Conservation (phyloP, 2,888 invertebrate genomes). For the Eurytoma californica region DNA sequence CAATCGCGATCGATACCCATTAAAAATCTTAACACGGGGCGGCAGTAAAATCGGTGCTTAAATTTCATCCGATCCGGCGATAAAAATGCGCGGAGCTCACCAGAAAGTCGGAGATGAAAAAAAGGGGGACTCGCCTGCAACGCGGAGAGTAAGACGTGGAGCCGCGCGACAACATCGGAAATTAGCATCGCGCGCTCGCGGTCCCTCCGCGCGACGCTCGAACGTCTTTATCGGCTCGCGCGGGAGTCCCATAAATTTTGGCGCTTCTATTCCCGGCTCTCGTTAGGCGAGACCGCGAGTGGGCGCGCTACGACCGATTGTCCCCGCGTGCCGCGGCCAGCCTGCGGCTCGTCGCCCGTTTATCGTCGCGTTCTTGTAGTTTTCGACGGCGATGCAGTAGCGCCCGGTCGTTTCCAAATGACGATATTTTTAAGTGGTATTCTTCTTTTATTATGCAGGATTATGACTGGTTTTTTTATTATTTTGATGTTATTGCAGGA, state of each 20-base stretch:
- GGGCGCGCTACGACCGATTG: conserved; percentile 13
- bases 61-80: no score
- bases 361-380: not conserved
- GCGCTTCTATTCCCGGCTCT: conserved; percentile 39
- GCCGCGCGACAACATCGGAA: conserved; percentile 22
- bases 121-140: not conserved
- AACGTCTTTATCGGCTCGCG: conserved; percentile 37
- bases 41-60: no score
- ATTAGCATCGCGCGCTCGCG: conserved; percentile 20
- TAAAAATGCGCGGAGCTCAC: not conserved
- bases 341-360: no score
- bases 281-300: conserved; percentile 22
- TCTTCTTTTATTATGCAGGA: no score
- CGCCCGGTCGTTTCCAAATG: no score
- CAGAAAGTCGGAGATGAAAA: not conserved
- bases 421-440: no score
- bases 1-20: not conserved
- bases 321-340: no score
- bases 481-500: no score
- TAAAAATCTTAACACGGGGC: no score
- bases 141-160: not conserved
- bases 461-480: no score
- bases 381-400: not conserved
- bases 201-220: not conserved
- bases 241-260: conserved; percentile 39